Percentiles rank a stretch among this genome's conserved stretches.
phyloP scores from a whole-genome alignment of 2,888 invertebrate genomes.

The Isoperla grammatica region DNA sequence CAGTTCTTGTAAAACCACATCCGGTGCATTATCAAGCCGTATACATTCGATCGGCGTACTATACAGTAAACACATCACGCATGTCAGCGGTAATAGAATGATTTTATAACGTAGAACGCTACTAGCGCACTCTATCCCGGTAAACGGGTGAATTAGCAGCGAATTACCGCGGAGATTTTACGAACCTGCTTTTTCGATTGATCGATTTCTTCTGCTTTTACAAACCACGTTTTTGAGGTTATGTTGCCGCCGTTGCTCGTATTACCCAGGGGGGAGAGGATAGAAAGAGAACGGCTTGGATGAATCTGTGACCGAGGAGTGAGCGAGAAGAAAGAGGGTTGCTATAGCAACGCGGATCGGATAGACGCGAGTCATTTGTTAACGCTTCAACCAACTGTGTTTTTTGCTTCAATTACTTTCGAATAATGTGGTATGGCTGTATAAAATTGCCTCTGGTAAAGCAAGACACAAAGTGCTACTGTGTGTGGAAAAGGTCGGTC shows the following conservation, averaged over 20 bases:
- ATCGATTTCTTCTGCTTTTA: conserved; percentile 21
- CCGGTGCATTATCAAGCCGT: no score
- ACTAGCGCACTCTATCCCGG: no score
- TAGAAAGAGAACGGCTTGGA: neutral
- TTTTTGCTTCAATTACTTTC: conserved; percentile 18
- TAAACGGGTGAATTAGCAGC: no score
- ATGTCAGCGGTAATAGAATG: no score
- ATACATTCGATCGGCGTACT: no score
- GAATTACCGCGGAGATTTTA: no score
- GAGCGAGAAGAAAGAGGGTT: conserved; percentile 19
- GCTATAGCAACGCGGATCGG: conserved; percentile 19
- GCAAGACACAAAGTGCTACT: no score
- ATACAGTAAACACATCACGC: no score
- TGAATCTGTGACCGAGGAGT: conserved; percentile 22
- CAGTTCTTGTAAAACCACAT: no score
- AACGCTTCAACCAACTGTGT: conserved; percentile 27
- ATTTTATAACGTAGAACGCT: no score
- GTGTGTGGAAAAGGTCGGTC: no score
- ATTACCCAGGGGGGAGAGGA: neutral
- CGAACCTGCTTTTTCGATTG: conserved; percentile 13
- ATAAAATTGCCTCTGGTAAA: no score
- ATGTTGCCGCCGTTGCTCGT: neutral
- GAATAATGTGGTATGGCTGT: conserved; percentile 8
- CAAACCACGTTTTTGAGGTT: neutral
- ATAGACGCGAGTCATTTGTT: conserved; percentile 28